phyloP scores from a whole-genome alignment of 2,888 invertebrate species.

The Protula sp. region DNA sequence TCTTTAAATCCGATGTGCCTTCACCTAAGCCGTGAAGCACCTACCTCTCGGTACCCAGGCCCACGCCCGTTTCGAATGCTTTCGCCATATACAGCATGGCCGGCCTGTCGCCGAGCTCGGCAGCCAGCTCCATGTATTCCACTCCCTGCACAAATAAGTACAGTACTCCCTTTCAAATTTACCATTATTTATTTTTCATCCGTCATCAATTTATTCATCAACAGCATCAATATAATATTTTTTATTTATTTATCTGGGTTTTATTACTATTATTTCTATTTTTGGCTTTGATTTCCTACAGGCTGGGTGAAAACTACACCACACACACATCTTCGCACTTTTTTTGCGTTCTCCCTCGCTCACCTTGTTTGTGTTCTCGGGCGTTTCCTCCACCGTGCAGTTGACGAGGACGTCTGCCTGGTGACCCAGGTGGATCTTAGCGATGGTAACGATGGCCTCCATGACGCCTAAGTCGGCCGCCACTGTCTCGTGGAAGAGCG shows the following conservation, averaged over 20 bases:
- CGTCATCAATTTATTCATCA: no score
- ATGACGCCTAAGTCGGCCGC: slow-evolving; percentile 58
- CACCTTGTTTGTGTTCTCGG: not conserved
- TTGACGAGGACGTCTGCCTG: slow-evolving; percentile 57
- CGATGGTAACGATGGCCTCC: slow-evolving; percentile 57
- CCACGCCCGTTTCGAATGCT: slow-evolving; percentile 56
- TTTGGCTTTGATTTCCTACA: no score
- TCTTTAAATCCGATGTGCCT: no score
- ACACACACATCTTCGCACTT: no score
- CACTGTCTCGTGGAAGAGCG: slow-evolving; percentile 58
- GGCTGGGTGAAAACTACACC: no score
- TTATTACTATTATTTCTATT: not conserved
- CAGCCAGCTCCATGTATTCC: slow-evolving; percentile 55
- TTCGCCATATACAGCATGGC: slow-evolving; percentile 58
- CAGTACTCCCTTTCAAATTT: no score
- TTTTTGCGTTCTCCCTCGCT: no score
- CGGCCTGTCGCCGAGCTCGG: slow-evolving; percentile 56
- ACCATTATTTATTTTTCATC: no score
- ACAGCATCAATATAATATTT: no score
- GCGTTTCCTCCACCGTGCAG: slow-evolving; percentile 39
- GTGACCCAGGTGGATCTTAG: slow-evolving; percentile 55
- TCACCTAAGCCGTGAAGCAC: no score
- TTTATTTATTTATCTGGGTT: not conserved
- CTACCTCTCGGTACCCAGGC: no score
- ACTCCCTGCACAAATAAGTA: no score